These are phyloP conservation scores for Myiothlypis coronata DNA, from an alignment of 2,797 vertebrate species.

Conservation along the genomic window DNA sequence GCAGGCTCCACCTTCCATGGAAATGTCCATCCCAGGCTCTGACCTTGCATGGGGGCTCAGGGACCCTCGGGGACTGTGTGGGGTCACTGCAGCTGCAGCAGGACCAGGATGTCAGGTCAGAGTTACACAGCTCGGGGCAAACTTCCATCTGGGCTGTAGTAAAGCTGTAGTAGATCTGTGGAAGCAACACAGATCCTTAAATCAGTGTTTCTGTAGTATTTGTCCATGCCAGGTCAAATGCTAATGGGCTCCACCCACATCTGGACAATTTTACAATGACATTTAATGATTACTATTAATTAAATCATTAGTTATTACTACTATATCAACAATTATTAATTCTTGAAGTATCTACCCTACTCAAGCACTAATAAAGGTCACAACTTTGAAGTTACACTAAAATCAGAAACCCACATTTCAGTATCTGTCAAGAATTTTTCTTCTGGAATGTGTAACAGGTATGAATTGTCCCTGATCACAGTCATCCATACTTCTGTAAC, in stretches of 20 bases:
- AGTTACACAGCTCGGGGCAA: background rate
- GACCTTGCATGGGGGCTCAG: background rate
- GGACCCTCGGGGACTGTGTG: rapidly evolving
- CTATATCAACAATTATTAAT: background rate
- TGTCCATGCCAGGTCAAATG: background rate
- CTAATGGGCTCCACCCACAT: background rate
- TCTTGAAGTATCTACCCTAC: background rate
- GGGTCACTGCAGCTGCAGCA: background rate
- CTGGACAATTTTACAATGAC: background rate
- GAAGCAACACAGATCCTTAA: rapidly evolving
- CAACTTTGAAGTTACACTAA: background rate
- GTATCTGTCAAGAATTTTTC: background rate
- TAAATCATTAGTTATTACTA: background rate
- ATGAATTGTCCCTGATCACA: background rate
- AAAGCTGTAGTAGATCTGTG: background rate
- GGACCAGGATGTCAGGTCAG: background rate
- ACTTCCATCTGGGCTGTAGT: background rate
- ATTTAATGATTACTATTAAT: background rate
- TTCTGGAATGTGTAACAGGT: background rate
- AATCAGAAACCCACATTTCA: background rate
- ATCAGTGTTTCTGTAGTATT: background rate
- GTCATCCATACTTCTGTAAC: background rate
- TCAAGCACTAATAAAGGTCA: background rate
- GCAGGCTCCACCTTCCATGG: background rate
- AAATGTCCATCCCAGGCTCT: background rate